phyloP scores from a whole-genome alignment of 2,888 invertebrate genomes.

The Syritta pipiens region DNA sequence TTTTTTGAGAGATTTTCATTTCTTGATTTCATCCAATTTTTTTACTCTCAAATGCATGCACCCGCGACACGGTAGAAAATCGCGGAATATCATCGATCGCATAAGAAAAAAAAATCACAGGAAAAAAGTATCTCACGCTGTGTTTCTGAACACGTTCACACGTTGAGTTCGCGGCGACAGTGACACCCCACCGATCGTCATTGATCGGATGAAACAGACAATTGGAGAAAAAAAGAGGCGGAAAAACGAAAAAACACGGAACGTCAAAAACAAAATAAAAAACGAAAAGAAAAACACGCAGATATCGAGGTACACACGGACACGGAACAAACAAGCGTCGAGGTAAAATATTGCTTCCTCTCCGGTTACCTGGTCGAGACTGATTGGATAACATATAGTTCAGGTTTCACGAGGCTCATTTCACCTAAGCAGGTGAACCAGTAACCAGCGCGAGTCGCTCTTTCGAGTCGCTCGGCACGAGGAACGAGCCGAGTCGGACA shows the following conservation, averaged over 20 bases:
- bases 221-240: no score
- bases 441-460: slow-evolving; percentile 57
- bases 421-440: slow-evolving; percentile 69
- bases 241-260: slow-evolving; percentile 17
- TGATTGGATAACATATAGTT: slow-evolving; percentile 79
- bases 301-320: slow-evolving; percentile 32
- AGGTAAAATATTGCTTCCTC: slow-evolving; percentile 73
- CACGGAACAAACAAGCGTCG: slow-evolving; percentile 51
- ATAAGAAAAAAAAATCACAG: not conserved
- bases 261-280: slow-evolving; percentile 35
- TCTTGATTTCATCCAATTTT: no score
- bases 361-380: slow-evolving; percentile 79
- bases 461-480: no score
- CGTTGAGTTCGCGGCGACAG: not conserved
- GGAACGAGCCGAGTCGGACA: slow-evolving; percentile 48
- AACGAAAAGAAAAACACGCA: slow-evolving; percentile 43
- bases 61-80: slow-evolving; percentile 6
- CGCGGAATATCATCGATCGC: not conserved
- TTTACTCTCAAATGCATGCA: no score
- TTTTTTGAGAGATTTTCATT: no score
- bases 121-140: slow-evolving; percentile 54
- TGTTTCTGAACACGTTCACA: slow-evolving; percentile 46
- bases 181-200: slow-evolving; percentile 14
- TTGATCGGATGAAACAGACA: slow-evolving; percentile 30
- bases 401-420: slow-evolving; percentile 77